These are phyloP conservation scores for Cremastinae sp. DNA, from an alignment of 2,888 invertebrate genomes.

Conservation along the genomic window DNA sequence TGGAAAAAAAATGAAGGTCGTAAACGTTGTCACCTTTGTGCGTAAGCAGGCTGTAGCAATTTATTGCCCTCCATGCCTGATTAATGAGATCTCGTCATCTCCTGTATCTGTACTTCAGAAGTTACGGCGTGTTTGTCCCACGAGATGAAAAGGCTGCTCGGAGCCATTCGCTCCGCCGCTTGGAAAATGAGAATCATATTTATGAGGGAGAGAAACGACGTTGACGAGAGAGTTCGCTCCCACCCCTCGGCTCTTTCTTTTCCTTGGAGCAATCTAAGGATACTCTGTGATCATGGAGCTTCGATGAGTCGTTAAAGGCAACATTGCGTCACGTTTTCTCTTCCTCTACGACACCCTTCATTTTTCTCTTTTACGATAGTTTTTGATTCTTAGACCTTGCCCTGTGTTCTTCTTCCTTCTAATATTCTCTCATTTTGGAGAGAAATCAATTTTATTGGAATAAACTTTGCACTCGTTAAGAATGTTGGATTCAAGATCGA, in stretches of 20 bases:
- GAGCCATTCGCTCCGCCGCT: conserved; percentile 29
- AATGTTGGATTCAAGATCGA: too few relatives aligned
- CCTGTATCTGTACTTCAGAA: conserved; percentile 12
- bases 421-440: too few relatives aligned
- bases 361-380: conserved; percentile 27
- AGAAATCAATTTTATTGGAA: too few relatives aligned
- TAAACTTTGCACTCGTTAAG: too few relatives aligned
- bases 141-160: conserved; percentile 43
- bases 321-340: background rate
- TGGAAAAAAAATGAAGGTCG: background rate
- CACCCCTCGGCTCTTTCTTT: background rate
- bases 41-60: background rate
- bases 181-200: conserved; percentile 54
- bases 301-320: conserved; percentile 34
- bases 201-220: conserved; percentile 37
- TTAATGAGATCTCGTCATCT: conserved; percentile 41
- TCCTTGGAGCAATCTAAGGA: conserved; percentile 19
- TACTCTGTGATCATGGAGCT: conserved; percentile 43
- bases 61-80: conserved; percentile 17
- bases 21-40: background rate
- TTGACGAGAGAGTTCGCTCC: background rate
- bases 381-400: conserved; percentile 2
- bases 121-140: conserved; percentile 36
- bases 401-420: background rate
- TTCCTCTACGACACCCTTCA: conserved; percentile 14